Percentiles rank a stretch among this genome's conserved stretches.
These are phyloP conservation scores for Diorhabda carinulata DNA, from an alignment of 1,140 invertebrate species.

Conservation along the genomic window DNA sequence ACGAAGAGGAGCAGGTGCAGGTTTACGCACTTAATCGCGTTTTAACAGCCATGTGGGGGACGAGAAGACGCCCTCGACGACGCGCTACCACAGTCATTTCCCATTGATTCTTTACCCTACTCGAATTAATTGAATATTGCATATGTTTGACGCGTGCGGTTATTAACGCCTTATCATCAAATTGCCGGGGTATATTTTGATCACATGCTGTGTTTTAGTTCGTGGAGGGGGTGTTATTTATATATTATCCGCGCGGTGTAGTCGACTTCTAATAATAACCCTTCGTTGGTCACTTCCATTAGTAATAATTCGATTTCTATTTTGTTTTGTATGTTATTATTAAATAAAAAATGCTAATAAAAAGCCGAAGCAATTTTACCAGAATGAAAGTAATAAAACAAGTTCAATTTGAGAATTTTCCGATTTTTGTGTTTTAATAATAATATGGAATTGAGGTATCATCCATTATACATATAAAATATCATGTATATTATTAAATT, in stretches of 20 bases:
- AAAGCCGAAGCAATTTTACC: too few relatives aligned
- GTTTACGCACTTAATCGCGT: constrained; percentile 8
- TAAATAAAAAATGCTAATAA: too few relatives aligned
- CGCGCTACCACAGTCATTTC: neutral
- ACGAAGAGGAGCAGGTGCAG: constrained; percentile 8
- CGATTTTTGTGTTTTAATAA: too few relatives aligned
- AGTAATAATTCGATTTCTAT: neutral
- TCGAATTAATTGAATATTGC: constrained; percentile 10
- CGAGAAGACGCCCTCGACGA: neutral
- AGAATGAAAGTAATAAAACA: too few relatives aligned
- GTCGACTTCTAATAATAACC: neutral
- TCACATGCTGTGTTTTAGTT: neutral
- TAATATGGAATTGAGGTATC: too few relatives aligned
- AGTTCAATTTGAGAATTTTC: too few relatives aligned
- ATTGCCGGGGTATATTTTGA: neutral
- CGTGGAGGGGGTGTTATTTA: neutral
- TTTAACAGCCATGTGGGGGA: constrained; percentile 3
- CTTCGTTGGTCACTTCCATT: neutral
- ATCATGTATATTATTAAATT: too few relatives aligned
- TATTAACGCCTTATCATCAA: constrained; percentile 1
- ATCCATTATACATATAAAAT: too few relatives aligned
- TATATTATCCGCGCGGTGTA: neutral
- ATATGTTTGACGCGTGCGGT: constrained; percentile 7
- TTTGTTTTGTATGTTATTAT: too few relatives aligned
- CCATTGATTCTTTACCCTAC: neutral